A percentile compares a stretch with the other conserved stretches of the same genome.
Evolutionary conservation across 1,140 invertebrate genomes (phyloP).

Genomic region (Tetramorium alpestre): DNA sequence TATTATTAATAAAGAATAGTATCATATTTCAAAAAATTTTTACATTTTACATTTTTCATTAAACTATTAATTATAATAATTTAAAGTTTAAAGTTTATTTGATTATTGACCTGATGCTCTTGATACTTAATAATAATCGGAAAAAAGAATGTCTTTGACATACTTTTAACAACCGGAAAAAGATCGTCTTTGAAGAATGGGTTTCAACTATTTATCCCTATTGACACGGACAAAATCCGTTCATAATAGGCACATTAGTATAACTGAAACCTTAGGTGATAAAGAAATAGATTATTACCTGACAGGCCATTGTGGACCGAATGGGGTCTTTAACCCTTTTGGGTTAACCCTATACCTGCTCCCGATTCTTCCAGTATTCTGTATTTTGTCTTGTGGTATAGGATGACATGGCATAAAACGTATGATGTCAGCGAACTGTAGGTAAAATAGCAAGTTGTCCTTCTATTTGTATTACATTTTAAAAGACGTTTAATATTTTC

Average conservation of each 20-base stretch:
- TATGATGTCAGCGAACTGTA: neutral
- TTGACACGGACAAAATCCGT: neutral
- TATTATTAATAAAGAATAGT: neutral
- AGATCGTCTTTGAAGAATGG: neutral
- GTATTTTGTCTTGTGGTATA: neutral
- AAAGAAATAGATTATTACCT: neutral
- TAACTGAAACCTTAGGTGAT: neutral
- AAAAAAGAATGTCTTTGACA: neutral
- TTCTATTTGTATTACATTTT: neutral
- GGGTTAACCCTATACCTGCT: neutral
- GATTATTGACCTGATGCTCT: neutral
- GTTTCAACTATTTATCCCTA: neutral
- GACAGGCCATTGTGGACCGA: neutral
- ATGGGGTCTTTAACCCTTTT: conserved; percentile 1
- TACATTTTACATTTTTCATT: neutral
- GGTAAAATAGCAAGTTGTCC: neutral
- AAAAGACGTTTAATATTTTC: too few relatives aligned
- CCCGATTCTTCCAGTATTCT: neutral
- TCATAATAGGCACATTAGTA: neutral
- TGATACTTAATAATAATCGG: neutral
- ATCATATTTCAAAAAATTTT: neutral
- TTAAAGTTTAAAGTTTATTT: too few relatives aligned
- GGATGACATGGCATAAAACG: neutral
- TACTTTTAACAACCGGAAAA: neutral
- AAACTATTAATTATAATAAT: neutral